Percentiles rank a stretch among this genome's conserved stretches.
Conservation (phyloP, 2,113 vertebrate species). For the Elephas maximus region DNA sequence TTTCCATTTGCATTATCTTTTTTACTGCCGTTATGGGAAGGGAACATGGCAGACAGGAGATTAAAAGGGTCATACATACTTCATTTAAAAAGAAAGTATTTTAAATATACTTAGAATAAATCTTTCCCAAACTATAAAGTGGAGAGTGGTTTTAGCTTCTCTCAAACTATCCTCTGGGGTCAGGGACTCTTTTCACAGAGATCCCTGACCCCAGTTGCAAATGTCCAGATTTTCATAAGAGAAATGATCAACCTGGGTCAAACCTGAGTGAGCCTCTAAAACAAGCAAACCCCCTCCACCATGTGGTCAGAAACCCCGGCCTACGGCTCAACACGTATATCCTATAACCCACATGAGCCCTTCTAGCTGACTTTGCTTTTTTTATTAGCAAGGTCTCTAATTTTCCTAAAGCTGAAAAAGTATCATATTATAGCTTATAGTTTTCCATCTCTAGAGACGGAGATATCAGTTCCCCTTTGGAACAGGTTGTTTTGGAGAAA, state of each 20-base stretch:
- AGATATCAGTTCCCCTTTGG: background rate
- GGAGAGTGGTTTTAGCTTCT: background rate
- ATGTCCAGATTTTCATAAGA: background rate
- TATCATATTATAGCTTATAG: background rate
- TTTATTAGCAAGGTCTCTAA: background rate
- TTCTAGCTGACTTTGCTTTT: background rate
- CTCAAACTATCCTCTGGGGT: background rate
- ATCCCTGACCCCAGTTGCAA: background rate
- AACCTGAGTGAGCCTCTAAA: background rate
- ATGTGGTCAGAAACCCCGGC: no score
- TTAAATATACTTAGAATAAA: background rate
- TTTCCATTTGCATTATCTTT: background rate
- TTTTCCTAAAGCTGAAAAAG: background rate
- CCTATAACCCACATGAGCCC: background rate
- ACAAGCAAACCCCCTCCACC: no score
- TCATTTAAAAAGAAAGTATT: background rate
- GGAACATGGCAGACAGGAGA: background rate
- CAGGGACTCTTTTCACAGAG: background rate
- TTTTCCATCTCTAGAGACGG: background rate
- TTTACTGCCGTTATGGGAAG: background rate
- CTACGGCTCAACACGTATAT: background rate
- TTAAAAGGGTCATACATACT: background rate
- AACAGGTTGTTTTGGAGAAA: background rate
- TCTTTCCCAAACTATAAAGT: background rate
- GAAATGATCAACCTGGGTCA: background rate